These are phyloP conservation scores for Mystacornis crossleyi DNA, from an alignment of 2,113 vertebrate species.

Conservation along the genomic window DNA sequence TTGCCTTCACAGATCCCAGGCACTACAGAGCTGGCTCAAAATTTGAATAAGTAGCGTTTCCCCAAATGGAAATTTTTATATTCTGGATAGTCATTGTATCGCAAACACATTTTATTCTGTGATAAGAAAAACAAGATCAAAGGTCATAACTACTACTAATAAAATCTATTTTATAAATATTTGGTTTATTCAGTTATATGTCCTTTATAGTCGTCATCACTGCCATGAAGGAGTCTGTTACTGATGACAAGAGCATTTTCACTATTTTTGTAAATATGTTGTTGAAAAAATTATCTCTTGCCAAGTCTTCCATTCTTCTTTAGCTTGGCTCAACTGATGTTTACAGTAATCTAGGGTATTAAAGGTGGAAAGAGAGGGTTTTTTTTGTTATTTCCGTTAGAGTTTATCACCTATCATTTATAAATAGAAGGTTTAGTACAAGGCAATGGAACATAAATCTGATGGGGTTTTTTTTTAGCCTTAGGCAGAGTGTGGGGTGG, in stretches of 20 bases:
- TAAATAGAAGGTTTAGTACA: not conserved
- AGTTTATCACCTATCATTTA: not conserved
- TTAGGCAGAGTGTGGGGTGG: not conserved
- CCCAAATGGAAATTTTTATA: not conserved
- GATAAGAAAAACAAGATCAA: not conserved
- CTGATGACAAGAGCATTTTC: not conserved
- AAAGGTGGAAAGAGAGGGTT: not conserved
- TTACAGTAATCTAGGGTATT: not conserved
- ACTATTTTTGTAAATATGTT: not conserved
- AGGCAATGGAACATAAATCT: not conserved
- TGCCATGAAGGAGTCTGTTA: not conserved
- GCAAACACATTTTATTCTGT: not conserved
- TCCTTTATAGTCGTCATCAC: not conserved
- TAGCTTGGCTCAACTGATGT: not conserved
- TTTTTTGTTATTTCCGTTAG: not conserved
- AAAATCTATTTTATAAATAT: not conserved
- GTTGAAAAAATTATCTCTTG: not conserved
- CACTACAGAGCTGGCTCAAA: not conserved
- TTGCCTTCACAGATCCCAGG: not conserved
- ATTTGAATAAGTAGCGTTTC: not conserved
- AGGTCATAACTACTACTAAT: not conserved
- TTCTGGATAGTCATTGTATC: not conserved
- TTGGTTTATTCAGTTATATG: not conserved
- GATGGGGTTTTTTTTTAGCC: not conserved
- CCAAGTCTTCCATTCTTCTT: not conserved